Evolutionary conservation across 2,888 invertebrate species (phyloP).

Genomic region (Cantharis rustica): DNA sequence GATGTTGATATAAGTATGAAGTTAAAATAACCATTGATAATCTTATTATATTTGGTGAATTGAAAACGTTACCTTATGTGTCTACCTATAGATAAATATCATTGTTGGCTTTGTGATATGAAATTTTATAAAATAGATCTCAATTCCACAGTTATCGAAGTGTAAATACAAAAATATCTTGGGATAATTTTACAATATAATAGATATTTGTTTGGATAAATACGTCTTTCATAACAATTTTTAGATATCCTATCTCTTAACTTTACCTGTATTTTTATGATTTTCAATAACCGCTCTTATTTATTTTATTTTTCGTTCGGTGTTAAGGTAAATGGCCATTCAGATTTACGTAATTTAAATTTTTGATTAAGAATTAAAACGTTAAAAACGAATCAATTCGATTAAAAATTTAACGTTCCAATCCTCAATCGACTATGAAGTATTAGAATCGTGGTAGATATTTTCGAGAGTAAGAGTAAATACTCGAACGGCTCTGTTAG

Average conservation of each 20-base stretch:
- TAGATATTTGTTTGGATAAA: constrained; percentile 12
- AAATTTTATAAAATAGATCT: constrained; percentile 34
- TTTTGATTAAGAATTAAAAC: neutral
- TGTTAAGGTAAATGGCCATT: neutral
- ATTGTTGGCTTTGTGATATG: constrained; percentile 37
- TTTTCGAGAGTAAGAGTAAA: constrained; percentile 42
- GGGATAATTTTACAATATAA: constrained; percentile 29
- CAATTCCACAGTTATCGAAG: constrained; percentile 35
- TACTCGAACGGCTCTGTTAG: constrained; percentile 50
- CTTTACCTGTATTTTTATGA: neutral
- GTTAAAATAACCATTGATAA: constrained; percentile 31
- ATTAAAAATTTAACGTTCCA: neutral
- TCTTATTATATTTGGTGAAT: constrained; percentile 28
- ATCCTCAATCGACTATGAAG: neutral
- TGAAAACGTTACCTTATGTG: constrained; percentile 21
- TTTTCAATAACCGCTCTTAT: neutral
- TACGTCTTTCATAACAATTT: constrained; percentile 2
- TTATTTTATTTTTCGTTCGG: neutral
- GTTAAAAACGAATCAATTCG: neutral
- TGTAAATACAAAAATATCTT: constrained; percentile 26
- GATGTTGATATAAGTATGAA: constrained; percentile 32
- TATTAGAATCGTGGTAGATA: constrained; percentile 11
- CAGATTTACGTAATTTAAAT: neutral
- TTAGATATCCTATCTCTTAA: neutral
- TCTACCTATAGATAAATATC: constrained; percentile 3